phyloP scores from a whole-genome alignment of 2,113 vertebrate species.

The Dolichallabes microphthalmus region DNA sequence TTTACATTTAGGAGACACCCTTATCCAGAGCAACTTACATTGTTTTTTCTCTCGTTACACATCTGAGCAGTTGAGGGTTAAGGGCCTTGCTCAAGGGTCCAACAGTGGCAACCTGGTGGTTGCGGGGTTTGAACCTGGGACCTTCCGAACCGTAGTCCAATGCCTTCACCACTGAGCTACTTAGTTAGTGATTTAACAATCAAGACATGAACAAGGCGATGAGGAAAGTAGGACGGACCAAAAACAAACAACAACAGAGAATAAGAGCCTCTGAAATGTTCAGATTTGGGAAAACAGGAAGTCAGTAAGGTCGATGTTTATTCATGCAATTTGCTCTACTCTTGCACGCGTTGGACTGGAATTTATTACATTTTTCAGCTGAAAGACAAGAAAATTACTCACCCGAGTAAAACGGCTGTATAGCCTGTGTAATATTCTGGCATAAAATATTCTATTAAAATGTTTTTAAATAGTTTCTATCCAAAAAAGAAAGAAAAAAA shows the following conservation, averaged over 20 bases:
- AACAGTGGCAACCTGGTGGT: no score
- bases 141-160: no score
- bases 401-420: background rate
- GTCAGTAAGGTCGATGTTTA: background rate
- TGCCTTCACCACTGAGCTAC: no score
- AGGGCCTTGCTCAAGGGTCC: no score
- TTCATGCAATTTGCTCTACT: background rate
- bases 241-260: background rate
- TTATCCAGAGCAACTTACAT: no score
- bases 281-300: background rate
- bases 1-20: no score
- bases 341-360: background rate
- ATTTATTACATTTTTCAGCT: background rate
- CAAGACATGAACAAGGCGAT: background rate
- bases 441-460: background rate
- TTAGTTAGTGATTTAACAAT: background rate
- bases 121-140: no score
- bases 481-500: no score
- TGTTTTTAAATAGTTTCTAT: background rate
- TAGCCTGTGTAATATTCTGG: background rate
- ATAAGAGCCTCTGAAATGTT: background rate
- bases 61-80: no score
- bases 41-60: no score
- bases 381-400: background rate
- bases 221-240: background rate